Base-by-base conservation (phyloP, 2,113 vertebrate genomes). In the Alouatta palliata region DNA sequence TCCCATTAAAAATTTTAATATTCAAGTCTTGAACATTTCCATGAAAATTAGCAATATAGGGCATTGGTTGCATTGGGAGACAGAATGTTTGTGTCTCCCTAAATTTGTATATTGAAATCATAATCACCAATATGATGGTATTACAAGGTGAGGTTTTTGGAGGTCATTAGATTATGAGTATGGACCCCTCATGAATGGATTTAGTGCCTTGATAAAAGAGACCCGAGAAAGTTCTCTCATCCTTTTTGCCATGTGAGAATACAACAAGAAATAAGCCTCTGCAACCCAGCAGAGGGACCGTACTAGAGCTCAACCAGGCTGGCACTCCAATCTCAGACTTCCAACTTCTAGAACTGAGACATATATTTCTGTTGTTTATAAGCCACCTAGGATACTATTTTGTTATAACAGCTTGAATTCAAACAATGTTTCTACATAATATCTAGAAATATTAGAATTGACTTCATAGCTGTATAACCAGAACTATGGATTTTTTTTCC, bases 391-490 rank as follows among this genome's bases (percentile, higher is more conserved):
- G n/a, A 30, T 70, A 40, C 16, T 58, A 61, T 54, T 85, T 85
- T 79, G 54, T 14, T 43, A 0, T 6, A 73, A 64, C 68, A 85
- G 16, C 52, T 47, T 80, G 43, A 85, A 82, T 7, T 84, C 47
- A 80, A 17, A 43, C 27, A 75, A 58, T 71, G 12, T 90, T 95
- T 96, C 64, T 83, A 52, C 11, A 91, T 43, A 95, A 94, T 92
- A 93, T 58, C 52, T 25, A 94, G 19, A 25, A 96, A 94, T 90
- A 86, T 84, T 85, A 91, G n/a, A 95, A 89, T 25, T 95, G 52
- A 95, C n/a, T 87, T 91, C 86, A 96, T 64, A 96, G 37, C 40
- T 96, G 30, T 4, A 73, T 90, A 76, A 77, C n/a, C 30, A 95
- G 64, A 97, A 77, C 56, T 90, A 90, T 21, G 58, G 47, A 90